phyloP scores from a whole-genome alignment of 37 sponge, comb jelly and placozoan species.

The Ephydatia muelleri region DNA sequence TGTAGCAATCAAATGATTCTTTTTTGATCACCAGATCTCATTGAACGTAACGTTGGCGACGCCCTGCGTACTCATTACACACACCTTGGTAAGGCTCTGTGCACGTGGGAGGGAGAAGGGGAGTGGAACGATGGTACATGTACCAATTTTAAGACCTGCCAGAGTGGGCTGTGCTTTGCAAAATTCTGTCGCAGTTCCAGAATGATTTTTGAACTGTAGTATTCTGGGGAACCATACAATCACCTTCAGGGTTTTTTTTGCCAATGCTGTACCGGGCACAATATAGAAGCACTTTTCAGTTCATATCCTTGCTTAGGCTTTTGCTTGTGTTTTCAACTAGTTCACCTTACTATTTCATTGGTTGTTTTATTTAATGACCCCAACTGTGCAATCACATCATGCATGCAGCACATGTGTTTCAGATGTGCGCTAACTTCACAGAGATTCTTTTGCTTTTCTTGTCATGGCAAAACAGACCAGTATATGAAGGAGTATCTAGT shows the following conservation, averaged over 20 bases:
- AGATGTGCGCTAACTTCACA: not conserved
- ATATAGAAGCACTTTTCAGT: too few relatives aligned
- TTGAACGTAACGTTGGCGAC: conserved; percentile 82
- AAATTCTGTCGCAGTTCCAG: not conserved
- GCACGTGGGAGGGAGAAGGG: not conserved
- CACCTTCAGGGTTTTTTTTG: too few relatives aligned
- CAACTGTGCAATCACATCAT: too few relatives aligned
- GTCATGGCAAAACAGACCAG: conserved; percentile 11
- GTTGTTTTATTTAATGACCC: too few relatives aligned
- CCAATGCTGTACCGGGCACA: too few relatives aligned
- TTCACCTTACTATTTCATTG: too few relatives aligned
- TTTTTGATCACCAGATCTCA: conserved; percentile 50
- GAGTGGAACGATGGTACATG: too few relatives aligned
- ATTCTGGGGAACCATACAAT: too few relatives aligned
- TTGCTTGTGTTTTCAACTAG: too few relatives aligned
- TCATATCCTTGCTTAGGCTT: too few relatives aligned
- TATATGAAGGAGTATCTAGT: conserved; percentile 68
- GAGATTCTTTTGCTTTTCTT: conserved; percentile 21
- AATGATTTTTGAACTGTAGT: too few relatives aligned
- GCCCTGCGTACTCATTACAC: conserved; percentile 62
- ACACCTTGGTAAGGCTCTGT: conserved; percentile 56
- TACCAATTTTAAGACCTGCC: not conserved
- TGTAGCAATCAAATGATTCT: not conserved
- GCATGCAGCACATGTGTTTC: not conserved
- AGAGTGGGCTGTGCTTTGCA: not conserved